These are phyloP conservation scores for Euphonia xanthogaster DNA, from an alignment of 2,797 vertebrate genomes.

Conservation along the genomic window DNA sequence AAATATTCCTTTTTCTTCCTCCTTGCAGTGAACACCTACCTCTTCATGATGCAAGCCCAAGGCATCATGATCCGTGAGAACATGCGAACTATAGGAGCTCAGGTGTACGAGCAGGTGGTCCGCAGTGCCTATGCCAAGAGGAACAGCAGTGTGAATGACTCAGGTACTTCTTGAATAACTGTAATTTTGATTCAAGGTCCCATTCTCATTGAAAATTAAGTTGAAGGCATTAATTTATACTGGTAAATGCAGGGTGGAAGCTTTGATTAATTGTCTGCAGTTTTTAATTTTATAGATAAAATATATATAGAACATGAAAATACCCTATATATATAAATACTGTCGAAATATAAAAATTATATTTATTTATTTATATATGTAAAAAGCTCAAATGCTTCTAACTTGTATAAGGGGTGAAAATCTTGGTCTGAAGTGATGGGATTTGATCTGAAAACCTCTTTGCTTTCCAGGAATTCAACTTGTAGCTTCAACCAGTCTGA, in stretches of 20 bases:
- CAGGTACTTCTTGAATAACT: conserved; percentile 78
- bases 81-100: conserved; percentile 89
- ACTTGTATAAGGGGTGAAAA: background rate
- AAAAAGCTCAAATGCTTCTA: background rate
- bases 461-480: conserved; percentile 31
- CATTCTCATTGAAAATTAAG: background rate
- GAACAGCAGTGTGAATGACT: conserved; percentile 86
- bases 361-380: background rate
- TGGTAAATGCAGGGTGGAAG: background rate
- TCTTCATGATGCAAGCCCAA: conserved; percentile 98
- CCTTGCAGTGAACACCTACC: conserved; percentile 92
- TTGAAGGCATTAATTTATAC: background rate
- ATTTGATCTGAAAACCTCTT: background rate
- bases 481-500: background rate
- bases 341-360: background rate
- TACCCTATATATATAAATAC: background rate
- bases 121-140: conserved; percentile 86
- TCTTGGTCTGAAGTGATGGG: background rate
- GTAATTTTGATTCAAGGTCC: background rate
- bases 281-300: background rate
- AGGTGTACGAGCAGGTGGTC: conserved; percentile 95
- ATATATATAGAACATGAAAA: background rate
- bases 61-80: conserved; percentile 94
- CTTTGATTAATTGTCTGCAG: background rate
- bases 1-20: background rate